phyloP scores from a whole-genome alignment of 2,797 vertebrate species.

The Ispidina picta region DNA sequence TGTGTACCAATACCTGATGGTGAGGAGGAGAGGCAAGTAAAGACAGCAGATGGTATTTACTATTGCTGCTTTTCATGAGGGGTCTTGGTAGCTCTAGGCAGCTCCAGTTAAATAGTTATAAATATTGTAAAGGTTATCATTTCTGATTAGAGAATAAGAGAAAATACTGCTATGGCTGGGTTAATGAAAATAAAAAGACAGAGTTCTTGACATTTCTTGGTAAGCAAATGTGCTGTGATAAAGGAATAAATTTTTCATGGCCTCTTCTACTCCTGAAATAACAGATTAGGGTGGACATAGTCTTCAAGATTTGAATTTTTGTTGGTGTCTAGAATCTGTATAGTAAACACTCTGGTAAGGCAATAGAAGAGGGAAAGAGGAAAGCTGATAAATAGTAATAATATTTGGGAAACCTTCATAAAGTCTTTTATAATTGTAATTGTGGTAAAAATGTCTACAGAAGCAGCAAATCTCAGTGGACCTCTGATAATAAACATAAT shows the following conservation, averaged over 20 bases:
- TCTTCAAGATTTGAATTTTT: background rate
- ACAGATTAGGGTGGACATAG: background rate
- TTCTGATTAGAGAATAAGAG: background rate
- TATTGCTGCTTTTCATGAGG: background rate
- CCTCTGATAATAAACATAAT: background rate
- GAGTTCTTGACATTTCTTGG: background rate
- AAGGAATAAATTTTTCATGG: background rate
- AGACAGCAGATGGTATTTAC: background rate
- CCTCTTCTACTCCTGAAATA: background rate
- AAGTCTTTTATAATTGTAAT: background rate
- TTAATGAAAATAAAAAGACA: background rate
- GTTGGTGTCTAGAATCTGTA: background rate
- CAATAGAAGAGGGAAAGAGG: background rate
- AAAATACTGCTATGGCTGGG: background rate
- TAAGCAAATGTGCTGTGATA: background rate
- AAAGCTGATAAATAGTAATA: background rate
- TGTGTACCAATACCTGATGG: background rate
- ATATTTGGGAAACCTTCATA: background rate
- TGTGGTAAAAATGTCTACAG: background rate
- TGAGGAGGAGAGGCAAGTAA: rapidly evolving
- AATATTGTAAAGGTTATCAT: background rate
- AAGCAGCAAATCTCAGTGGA: background rate
- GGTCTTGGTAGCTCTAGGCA: background rate
- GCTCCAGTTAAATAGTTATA: background rate
- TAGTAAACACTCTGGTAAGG: background rate